Base-by-base conservation (phyloP, 1,140 invertebrate genomes). In the Diorhabda carinulata region DNA sequence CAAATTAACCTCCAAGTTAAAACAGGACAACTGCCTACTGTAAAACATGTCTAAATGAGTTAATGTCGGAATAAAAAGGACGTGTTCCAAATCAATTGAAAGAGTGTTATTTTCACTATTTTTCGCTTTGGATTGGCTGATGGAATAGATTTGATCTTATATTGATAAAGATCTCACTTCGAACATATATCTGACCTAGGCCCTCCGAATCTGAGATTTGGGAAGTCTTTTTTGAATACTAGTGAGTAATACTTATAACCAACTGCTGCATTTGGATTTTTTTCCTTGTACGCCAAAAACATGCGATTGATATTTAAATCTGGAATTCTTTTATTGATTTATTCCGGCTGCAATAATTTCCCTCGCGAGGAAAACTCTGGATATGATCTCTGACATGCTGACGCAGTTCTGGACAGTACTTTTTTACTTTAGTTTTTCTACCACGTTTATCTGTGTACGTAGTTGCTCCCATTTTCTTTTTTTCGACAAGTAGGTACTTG, bases 301-400 rank as follows among this genome's bases (percentile, higher is more conserved):
- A 70, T 43, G 7, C 69, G 47, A 43, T 57, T 70, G n/a, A 62
- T 60, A 57, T 70, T 69, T 70, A 67, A 62, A 57, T 67, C 66
- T 10, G 8, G 57, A 62, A 70, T 67, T 67, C 65, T 44, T 70
- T 67, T 61, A 5, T 41, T 8, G 45, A 57, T 67, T 70, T 66
- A 7, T 56, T 40, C 8, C 63, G 52, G 2, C 45, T 42, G 58
- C 66, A 70, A 43, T 70, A 63, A 65, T 43, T 61, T 42, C n/a
- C 43, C 10, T 68, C 45, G 40, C 44, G 43, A 5, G 60, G 59
- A 47, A 68, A 61, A 5, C 10, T 40, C 6, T 61, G 61, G 61
- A 66, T 66, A 25, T 66, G 43, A 6, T 66, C 47, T 57, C 4
- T 41, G 3, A 66, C 64, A 57, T 57, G 52, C 9, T 43, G 57